Percentiles rank a stretch among this genome's conserved stretches.
Evolutionary conservation across 37 sponge, comb jelly and placozoan species (phyloP).

Genomic region (Haliclona indistincta): DNA sequence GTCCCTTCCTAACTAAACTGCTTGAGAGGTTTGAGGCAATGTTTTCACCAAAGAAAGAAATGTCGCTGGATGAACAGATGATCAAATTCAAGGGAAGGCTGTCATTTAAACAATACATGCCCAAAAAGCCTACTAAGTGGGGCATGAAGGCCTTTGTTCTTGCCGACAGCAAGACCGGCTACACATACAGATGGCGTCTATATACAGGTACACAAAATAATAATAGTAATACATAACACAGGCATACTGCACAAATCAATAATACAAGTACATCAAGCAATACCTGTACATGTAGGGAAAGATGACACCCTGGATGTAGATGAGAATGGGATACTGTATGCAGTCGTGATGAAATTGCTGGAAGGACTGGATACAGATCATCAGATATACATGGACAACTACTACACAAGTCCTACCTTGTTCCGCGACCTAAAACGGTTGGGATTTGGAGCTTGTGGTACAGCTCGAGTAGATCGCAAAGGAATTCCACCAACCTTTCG

Average conservation of each 20-base stretch:
- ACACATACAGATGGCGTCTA: constrained; percentile 10
- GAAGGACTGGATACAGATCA: constrained; percentile 7
- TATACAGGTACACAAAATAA: constrained; percentile 6
- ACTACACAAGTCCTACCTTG: constrained; percentile 45
- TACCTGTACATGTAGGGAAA: too few relatives aligned
- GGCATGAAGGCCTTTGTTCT: constrained; percentile 33
- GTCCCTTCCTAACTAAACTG: constrained; percentile 17
- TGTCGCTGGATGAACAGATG: too few relatives aligned
- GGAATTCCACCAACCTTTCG: constrained; percentile 22
- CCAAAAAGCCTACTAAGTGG: too few relatives aligned
- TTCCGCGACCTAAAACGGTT: background rate
- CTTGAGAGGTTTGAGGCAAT: constrained; percentile 9
- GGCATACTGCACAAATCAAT: too few relatives aligned
- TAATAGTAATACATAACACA: too few relatives aligned
- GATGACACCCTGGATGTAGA: too few relatives aligned
- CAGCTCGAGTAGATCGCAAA: constrained; percentile 13
- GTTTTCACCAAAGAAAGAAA: constrained; percentile 3
- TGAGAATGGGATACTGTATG: too few relatives aligned
- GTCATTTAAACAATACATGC: constrained; percentile 1
- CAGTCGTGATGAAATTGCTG: constrained; percentile 13
- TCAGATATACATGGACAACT: constrained; percentile 43
- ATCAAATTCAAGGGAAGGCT: constrained; percentile 39
- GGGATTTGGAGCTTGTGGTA: constrained; percentile 54
- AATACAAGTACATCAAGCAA: too few relatives aligned
- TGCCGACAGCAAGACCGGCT: constrained; percentile 8